phyloP scores from a whole-genome alignment of 2,113 vertebrate species.

The Elachura formosa region DNA sequence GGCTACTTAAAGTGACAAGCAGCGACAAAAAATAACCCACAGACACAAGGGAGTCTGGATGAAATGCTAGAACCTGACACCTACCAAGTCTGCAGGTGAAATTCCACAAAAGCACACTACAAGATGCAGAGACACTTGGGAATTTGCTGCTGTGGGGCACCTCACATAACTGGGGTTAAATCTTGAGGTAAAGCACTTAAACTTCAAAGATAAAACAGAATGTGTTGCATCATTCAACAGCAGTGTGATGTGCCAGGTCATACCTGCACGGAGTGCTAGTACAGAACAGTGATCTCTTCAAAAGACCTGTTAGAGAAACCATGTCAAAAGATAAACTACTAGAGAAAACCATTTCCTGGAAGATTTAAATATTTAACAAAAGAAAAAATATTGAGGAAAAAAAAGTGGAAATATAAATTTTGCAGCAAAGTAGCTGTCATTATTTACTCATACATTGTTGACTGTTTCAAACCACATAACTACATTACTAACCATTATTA shows the following conservation, averaged over 20 bases:
- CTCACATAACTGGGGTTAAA: neutral
- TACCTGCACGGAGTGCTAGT: no score
- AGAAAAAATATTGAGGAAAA: neutral
- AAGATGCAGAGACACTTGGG: neutral
- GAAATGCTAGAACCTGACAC: neutral
- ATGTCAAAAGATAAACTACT: neutral
- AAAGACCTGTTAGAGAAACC: neutral
- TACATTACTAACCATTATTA: neutral
- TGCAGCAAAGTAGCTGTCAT: neutral
- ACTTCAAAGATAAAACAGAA: neutral
- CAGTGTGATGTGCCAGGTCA: neutral
- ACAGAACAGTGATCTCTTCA: accelerated
- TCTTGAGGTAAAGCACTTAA: neutral
- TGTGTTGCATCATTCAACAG: neutral
- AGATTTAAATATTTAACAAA: neutral
- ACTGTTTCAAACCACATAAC: neutral
- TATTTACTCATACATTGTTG: neutral
- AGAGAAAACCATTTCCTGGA: neutral
- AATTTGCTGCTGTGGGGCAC: neutral
- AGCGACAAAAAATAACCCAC: neutral
- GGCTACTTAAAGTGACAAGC: neutral
- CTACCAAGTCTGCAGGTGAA: neutral
- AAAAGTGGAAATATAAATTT: neutral
- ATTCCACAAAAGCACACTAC: neutral
- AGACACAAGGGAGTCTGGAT: neutral